Base-by-base conservation (phyloP, 2,888 invertebrate genomes). In the Stenurella melanura region DNA sequence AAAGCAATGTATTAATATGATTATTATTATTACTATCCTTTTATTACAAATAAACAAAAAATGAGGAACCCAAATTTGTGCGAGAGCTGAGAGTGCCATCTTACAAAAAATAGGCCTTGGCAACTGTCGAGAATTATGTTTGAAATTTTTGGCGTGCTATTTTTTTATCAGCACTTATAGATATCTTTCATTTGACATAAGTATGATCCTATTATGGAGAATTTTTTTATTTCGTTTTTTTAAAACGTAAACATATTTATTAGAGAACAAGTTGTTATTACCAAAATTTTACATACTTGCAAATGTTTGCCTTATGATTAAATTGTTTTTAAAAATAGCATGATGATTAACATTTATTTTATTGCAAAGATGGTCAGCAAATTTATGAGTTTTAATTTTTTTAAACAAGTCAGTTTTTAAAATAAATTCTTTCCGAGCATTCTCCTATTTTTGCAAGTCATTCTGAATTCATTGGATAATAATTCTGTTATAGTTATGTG, bases 261-360 rank as follows among this genome's bases (percentile, higher is more conserved):
- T 19, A 19, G 18, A 21, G 21, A 58, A 58, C 15, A 21, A 19
- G 58, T 58, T 58, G 42, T 57, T 19, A 58, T 58, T 58, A 58
- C 19, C 11, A 58, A 58, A 58, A 18, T 19, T 58, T 58, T 58
- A 58, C 19, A 58, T 58, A 11, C 3, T 19, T 19, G 19, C 58
- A 58, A 58, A 58, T 58, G 58, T 58, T 58, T 58, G 19, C 58
- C 15, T 19, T 58, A 11, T 58, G 58, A 58, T 58, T 19, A 58
- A 58, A 19, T 58, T 58, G 19, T 58, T 58, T 58, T 58, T 58
- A 58, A 58, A 58, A 58, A 58, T 58, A 58, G 21, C 21, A 58
- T 18, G 21, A 58, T 58, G 58, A 50, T 50, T n/a, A 50, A 50
- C 50, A 6, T 50, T 50, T 50, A n/a, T 50, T 50, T 50, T 50